Evolutionary conservation across 2,888 invertebrate genomes (phyloP).

Genomic region (Azorinus chamasolen): DNA sequence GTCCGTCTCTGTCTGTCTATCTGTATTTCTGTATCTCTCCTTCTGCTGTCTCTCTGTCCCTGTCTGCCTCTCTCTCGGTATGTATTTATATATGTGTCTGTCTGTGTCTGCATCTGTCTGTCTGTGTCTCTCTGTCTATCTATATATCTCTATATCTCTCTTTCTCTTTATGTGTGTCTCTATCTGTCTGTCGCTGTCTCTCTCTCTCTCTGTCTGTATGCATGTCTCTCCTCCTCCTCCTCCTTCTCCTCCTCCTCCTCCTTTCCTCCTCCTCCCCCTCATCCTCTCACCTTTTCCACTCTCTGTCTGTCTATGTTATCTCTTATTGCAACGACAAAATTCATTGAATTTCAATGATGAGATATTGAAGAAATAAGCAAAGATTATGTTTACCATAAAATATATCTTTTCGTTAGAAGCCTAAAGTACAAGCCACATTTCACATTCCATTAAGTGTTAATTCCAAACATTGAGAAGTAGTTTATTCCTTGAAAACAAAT

Average conservation of each 20-base stretch:
- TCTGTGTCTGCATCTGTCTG: slow-evolving; percentile 4
- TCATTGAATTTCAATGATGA: no score
- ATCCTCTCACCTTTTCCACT: not conserved
- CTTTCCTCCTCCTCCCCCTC: not conserved
- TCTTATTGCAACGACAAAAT: no score
- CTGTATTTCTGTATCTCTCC: no score
- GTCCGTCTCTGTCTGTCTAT: no score
- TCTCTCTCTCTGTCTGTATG: slow-evolving; percentile 20
- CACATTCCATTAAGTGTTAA: no score
- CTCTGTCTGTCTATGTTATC: slow-evolving; percentile 6
- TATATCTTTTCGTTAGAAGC: no score
- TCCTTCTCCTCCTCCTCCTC: slow-evolving; percentile 4
- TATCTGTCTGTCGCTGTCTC: no score
- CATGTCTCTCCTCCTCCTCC: slow-evolving; percentile 10
- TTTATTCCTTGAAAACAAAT: no score
- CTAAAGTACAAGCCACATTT: no score
- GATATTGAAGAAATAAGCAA: no score
- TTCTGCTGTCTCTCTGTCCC: not conserved
- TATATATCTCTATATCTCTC: slow-evolving; percentile 12
- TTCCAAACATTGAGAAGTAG: no score
- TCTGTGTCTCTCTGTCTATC: slow-evolving; percentile 1
- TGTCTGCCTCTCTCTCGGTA: not conserved
- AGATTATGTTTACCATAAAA: no score
- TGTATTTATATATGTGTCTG: not conserved
- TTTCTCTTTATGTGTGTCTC: slow-evolving; percentile 21